A percentile compares a stretch with the other conserved stretches of the same genome.
Conservation (phyloP, 2,888 invertebrate species). For the Empis stercorea region DNA sequence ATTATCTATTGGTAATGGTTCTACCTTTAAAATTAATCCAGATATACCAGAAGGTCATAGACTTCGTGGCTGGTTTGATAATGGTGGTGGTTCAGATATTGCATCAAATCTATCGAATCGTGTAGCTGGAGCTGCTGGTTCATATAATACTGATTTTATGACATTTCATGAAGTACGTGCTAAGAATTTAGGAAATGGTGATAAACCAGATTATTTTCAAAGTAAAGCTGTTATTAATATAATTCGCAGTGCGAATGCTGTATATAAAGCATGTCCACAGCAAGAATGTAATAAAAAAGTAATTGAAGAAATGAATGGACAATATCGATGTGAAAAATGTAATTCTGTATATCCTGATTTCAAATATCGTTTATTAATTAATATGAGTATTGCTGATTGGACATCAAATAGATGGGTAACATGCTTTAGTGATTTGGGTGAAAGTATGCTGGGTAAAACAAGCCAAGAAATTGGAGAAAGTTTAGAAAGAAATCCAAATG, state of each 20-base stretch:
- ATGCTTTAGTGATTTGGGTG: slow-evolving; percentile 75
- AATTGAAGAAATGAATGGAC: slow-evolving; percentile 73
- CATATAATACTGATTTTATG: slow-evolving; percentile 52
- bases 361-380: slow-evolving; percentile 70
- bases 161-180: slow-evolving; percentile 61
- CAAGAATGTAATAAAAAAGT: slow-evolving; percentile 92
- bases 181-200: slow-evolving; percentile 55
- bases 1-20: slow-evolving; percentile 45
- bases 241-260: slow-evolving; percentile 65
- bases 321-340: slow-evolving; percentile 93
- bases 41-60: slow-evolving; percentile 76
- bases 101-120: slow-evolving; percentile 52
- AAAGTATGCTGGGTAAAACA: slow-evolving; percentile 55
- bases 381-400: slow-evolving; percentile 76
- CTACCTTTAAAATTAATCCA: slow-evolving; percentile 68
- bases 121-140: slow-evolving; percentile 33
- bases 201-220: slow-evolving; percentile 71
- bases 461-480: slow-evolving; percentile 69
- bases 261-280: slow-evolving; percentile 85
- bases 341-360: slow-evolving; percentile 69
- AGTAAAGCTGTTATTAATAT: slow-evolving; percentile 65
- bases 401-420: slow-evolving; percentile 84
- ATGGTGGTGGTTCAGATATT: slow-evolving; percentile 52
- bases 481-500: slow-evolving; percentile 51
- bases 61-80: slow-evolving; percentile 86